Conservation (phyloP, 1,140 invertebrate species). For the Geopemphigus sp. region DNA sequence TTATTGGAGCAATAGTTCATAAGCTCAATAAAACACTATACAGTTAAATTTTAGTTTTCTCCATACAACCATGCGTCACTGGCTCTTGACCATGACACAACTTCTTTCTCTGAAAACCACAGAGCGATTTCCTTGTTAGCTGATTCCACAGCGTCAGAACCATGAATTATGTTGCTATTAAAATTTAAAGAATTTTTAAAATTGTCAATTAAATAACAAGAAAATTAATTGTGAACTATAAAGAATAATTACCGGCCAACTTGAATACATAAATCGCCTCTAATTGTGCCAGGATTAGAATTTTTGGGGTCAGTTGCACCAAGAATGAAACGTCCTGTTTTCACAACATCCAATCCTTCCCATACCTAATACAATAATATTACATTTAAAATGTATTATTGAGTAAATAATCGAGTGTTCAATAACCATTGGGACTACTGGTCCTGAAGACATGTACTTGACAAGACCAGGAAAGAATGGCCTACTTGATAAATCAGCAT, state of each 20-base stretch:
- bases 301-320: constrained; percentile 94
- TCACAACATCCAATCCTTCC: constrained; percentile 93
- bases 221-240: not conserved
- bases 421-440: constrained; percentile 91
- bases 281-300: constrained; percentile 88
- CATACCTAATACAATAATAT: constrained; percentile 64
- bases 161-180: constrained; percentile 77
- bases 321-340: constrained; percentile 90
- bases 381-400: not conserved
- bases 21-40: not conserved
- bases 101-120: constrained; percentile 92
- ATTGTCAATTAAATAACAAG: not conserved
- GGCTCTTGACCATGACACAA: constrained; percentile 77
- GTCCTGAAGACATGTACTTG: constrained; percentile 95
- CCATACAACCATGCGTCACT: constrained; percentile 86
- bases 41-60: constrained; percentile 52
- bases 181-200: constrained; percentile 4
- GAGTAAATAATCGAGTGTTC: not conserved
- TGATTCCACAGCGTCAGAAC: constrained; percentile 94
- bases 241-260: constrained; percentile 68
- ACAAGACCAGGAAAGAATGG: constrained; percentile 94
- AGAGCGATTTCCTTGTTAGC: constrained; percentile 93
- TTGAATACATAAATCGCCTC: constrained; percentile 93
- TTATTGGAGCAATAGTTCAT: not conserved
- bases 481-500: constrained; percentile 80